Conservation (phyloP, 2,113 vertebrate species). For the Climacteris rufus region DNA sequence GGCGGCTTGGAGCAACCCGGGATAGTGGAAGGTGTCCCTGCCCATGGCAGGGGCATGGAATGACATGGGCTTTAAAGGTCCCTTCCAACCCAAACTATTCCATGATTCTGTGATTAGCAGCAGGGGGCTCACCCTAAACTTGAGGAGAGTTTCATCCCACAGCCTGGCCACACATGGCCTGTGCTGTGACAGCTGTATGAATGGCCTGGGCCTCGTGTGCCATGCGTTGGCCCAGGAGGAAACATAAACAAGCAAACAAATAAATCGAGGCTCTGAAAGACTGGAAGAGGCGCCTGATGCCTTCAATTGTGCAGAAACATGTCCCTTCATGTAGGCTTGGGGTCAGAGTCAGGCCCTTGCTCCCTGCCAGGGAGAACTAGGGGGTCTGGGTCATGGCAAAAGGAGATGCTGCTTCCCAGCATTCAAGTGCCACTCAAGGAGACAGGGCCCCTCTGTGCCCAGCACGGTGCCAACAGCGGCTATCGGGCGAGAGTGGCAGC, state of each 20-base stretch:
- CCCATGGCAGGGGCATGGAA: background rate
- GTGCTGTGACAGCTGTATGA: background rate
- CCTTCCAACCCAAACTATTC: background rate
- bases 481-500: background rate
- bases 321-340: background rate
- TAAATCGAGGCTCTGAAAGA: slow-evolving; percentile 4
- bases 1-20: rapidly evolving
- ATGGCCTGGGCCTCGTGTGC: background rate
- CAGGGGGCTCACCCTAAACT: background rate
- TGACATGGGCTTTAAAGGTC: background rate
- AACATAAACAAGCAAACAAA: slow-evolving; percentile 15
- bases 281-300: background rate
- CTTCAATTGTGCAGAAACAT: background rate
- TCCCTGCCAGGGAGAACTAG: background rate
- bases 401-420: background rate
- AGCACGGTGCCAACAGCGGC: background rate
- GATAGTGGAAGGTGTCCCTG: background rate
- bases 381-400: background rate
- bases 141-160: background rate
- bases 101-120: background rate
- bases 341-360: background rate
- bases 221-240: background rate
- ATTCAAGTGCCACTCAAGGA: slow-evolving; percentile 29
- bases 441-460: background rate
- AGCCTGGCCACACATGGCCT: background rate